Evolutionary conservation across 2,888 invertebrate genomes (phyloP).

Genomic region (Thysanoteuthis rhombus): DNA sequence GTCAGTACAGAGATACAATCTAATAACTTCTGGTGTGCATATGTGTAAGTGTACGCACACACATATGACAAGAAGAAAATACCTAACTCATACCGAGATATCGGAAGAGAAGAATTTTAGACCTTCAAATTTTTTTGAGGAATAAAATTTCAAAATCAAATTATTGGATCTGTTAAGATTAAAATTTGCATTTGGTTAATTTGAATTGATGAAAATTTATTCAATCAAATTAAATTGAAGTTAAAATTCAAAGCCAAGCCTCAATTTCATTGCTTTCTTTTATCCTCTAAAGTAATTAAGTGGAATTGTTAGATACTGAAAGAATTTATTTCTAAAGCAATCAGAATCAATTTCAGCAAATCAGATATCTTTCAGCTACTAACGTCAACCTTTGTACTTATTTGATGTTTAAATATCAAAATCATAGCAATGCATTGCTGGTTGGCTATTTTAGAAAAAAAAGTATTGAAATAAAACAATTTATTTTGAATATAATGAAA

Average conservation of each 20-base stretch:
- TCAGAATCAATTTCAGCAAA: background rate
- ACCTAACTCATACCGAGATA: too few species aligned
- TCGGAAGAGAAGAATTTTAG: too few species aligned
- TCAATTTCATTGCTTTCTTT: background rate
- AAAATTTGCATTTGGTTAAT: background rate
- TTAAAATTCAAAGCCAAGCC: background rate
- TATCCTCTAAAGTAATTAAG: background rate
- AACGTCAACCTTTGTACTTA: background rate
- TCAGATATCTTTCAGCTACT: background rate
- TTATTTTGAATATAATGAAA: too few species aligned
- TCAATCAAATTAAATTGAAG: background rate
- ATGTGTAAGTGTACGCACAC: too few species aligned
- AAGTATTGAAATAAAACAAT: too few species aligned
- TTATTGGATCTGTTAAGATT: background rate
- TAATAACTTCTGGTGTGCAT: background rate
- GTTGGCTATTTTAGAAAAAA: background rate
- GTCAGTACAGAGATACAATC: background rate
- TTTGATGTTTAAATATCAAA: background rate
- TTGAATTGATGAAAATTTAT: background rate
- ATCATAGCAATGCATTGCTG: background rate
- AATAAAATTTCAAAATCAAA: background rate
- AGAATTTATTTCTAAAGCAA: background rate
- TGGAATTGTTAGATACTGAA: background rate
- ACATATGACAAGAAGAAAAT: too few species aligned
- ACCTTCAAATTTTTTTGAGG: too few species aligned